Base-by-base conservation (phyloP, 37 sponge, comb jelly and placozoan species). In the Axinella damicornis region DNA sequence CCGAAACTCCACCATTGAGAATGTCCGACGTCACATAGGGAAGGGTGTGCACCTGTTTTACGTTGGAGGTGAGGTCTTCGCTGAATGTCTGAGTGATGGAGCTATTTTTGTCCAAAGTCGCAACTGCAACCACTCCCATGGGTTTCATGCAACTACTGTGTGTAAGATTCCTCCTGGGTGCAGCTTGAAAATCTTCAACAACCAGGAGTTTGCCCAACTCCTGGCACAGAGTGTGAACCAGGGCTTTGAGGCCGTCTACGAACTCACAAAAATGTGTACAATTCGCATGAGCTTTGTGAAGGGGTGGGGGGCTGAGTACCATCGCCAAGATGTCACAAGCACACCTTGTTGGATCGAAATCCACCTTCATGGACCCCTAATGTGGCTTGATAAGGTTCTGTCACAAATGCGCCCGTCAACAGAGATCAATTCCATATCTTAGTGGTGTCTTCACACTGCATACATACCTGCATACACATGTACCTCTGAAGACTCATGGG, bases 291-390 rank as follows among this genome's bases (percentile, higher is more conserved):
- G 98, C 74, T 97, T 97, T 85, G 98, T 97, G 67, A 97, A 97
- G 85, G 98, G 98, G 27, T 97, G 98, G 98, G 98, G 98, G 0
- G 96, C 98, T 2, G 98, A 97, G 73, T 97, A 97, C 73, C 98
- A 95, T 71, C 84, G 98, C 56, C 98, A 97, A 62, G 96, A 95
- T 67, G 93, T 97, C 58, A 97, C 98, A 15, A 97, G 98, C 61
- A 97, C 98, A 17, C 98, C 98, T 1, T 97, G 98, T 69, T 97
- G 98, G 98, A 87, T 97, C 16, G 98, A 97, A 73, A 90, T 97
- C 2, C 98, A 97, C 53, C 92, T 97, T 13, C 76, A 97, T 66
- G 98, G 98, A 0, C 96, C 98, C 14, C 90, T 97, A 53, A 83
- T 84, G 78, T 97, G 98, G 98, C 78, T 95, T 36, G 98, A 97